Base-by-base conservation (phyloP, 2,797 vertebrate species). In the Acanthiza pusilla region DNA sequence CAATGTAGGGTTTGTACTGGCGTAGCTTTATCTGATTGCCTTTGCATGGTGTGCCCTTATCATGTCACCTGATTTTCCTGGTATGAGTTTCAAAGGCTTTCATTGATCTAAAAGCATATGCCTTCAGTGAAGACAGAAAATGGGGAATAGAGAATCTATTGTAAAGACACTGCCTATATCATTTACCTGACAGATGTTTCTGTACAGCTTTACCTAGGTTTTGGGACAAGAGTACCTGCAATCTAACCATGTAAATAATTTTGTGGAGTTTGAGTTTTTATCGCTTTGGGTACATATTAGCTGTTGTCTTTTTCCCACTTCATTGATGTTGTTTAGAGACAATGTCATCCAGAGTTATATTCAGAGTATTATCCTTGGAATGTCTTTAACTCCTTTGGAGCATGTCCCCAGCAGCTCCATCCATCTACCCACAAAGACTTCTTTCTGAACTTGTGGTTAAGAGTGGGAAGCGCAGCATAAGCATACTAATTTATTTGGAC, bases 1-100 rank as follows among this genome's bases (percentile, higher is more conserved):
- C 0, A 1, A 0, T 32, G 22, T 15, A n/a, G 13, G 22, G 10
- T 21, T 27, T 42, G 18, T 8, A 2, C 3, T 45, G 34, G 3
- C 36, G 16, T 32, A 36, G 32, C 70, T 78, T 82, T 54, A 76
- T 85, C 13, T 36, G 7, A 34, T 34, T 85, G 58, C 14, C 16
- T 80, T 40, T 74, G 26, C 3, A 0, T 48, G 14, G 36, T 14
- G 2, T 30, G 4, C 40, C 10, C 43, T 67, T 80, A 29, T 25
- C 16, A 23, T 32, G 55, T 74, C 11, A 16, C 38, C 38, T 50
- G 3, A 40, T 61, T 91, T 89, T 82, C 61, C 77, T 57, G 13
- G 19, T 79, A 26, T 23, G 36, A 14, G 27, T 91, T 83, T 88
- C 22, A 40, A 68, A 76, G 50, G 13, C 25, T 72, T 54, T 72